A percentile compares a stretch with the other conserved stretches of the same genome.
phyloP scores from a whole-genome alignment of 2,113 vertebrate species.

The Entelurus aequoreus region DNA sequence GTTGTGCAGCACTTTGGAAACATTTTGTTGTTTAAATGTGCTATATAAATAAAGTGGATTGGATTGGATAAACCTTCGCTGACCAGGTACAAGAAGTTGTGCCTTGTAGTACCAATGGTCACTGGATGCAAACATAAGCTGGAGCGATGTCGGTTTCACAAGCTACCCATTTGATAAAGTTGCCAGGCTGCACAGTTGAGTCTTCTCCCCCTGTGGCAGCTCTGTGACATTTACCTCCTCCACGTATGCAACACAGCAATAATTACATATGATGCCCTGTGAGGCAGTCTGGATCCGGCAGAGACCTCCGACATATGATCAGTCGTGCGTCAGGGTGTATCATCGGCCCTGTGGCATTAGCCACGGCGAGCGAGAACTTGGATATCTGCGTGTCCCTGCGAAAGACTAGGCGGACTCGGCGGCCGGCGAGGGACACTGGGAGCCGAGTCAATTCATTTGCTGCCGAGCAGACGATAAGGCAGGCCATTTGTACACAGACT shows the following conservation, averaged over 20 bases:
- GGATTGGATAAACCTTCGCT: no score
- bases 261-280: constrained; percentile 18
- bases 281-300: constrained; percentile 6
- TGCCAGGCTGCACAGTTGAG: neutral
- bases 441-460: constrained; percentile 47
- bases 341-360: constrained; percentile 28
- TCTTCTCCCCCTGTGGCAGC: constrained; percentile 11
- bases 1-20: no score
- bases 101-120: no score
- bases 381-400: constrained; percentile 32
- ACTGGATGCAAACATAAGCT: neutral
- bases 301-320: constrained; percentile 11
- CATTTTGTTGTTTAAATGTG: no score
- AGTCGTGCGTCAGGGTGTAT: constrained; percentile 28
- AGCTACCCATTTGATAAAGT: neutral
- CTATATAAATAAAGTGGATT: no score
- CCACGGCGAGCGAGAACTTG: constrained; percentile 32
- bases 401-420: constrained; percentile 29
- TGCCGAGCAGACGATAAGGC: constrained; percentile 42
- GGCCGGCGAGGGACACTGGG: constrained; percentile 31
- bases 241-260: constrained; percentile 22
- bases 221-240: constrained; percentile 24
- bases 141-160: constrained; percentile 5
- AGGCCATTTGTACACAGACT: constrained; percentile 53
- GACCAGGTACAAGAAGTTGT: no score